Percentiles rank a stretch among this genome's conserved stretches.
Evolutionary conservation across 2,888 invertebrate genomes (phyloP).

Genomic region (Dicranocentrus wangi): DNA sequence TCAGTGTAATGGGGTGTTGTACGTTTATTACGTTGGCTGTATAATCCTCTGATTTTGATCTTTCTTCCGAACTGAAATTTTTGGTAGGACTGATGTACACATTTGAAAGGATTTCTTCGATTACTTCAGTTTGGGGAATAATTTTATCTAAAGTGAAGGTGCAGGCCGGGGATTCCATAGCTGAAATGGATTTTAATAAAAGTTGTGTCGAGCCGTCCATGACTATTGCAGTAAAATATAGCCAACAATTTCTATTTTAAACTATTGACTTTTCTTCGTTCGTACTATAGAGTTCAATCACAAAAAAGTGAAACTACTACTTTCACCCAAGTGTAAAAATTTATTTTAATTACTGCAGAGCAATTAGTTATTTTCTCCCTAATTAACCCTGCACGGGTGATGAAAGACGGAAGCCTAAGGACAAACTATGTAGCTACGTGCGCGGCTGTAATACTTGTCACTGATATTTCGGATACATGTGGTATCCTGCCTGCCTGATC

Average conservation of each 20-base stretch:
- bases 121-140: conserved; percentile 7
- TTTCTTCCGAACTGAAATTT: conserved; percentile 6
- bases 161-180: conserved; percentile 12
- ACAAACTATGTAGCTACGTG: too few species aligned
- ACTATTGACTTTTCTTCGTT: not conserved
- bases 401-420: too few species aligned
- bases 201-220: conserved; percentile 25
- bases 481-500: not conserved
- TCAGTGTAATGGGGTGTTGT: conserved; percentile 77
- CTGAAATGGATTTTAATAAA: conserved; percentile 28
- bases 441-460: too few species aligned
- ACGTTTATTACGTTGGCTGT: conserved; percentile 5
- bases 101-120: conserved; percentile 38
- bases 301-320: not conserved
- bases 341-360: too few species aligned
- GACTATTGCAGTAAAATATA: not conserved
- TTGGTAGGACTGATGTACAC: conserved; percentile 5
- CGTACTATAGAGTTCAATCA: not conserved
- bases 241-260: not conserved
- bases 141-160: conserved; percentile 18
- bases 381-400: too few species aligned
- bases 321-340: not conserved
- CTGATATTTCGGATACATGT: not conserved
- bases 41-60: not conserved
- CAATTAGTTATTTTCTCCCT: not conserved